Conservation (phyloP, 2,113 vertebrate species). For the Eubucco bourcierii region DNA sequence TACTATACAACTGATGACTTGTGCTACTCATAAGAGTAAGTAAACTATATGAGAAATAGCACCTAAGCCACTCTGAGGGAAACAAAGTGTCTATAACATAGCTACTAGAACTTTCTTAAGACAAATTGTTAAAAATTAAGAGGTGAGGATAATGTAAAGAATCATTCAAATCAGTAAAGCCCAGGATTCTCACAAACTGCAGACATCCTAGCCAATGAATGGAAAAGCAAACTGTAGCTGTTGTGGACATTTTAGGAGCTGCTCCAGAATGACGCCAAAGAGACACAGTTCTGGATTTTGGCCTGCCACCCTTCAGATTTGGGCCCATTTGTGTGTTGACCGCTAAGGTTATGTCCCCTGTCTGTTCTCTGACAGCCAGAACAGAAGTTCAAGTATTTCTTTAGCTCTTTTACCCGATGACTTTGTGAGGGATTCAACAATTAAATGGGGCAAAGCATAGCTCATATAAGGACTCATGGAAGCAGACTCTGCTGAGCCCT, state of each 20-base stretch:
- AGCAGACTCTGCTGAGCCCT: accelerated
- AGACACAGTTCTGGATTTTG: not conserved
- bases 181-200: not conserved
- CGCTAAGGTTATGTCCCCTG: not conserved
- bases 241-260: not conserved
- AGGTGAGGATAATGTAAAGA: not conserved
- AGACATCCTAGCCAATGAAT: not conserved
- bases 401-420: not conserved
- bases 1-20: not conserved
- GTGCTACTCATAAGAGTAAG: not conserved
- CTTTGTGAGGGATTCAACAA: not conserved
- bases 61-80: not conserved
- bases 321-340: not conserved
- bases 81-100: not conserved
- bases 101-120: slow-evolving; percentile 1
- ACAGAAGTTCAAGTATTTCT: not conserved
- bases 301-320: not conserved
- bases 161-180: not conserved
- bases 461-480: not conserved
- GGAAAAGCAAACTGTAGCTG: not conserved
- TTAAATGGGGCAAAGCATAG: not conserved
- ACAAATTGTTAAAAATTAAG: not conserved
- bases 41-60: not conserved
- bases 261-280: not conserved
- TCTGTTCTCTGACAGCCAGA: not conserved